A percentile compares a stretch with the other conserved stretches of the same genome.
These are phyloP conservation scores for Drosophila tristis DNA, from an alignment of 1,140 invertebrate species.

Conservation along the genomic window DNA sequence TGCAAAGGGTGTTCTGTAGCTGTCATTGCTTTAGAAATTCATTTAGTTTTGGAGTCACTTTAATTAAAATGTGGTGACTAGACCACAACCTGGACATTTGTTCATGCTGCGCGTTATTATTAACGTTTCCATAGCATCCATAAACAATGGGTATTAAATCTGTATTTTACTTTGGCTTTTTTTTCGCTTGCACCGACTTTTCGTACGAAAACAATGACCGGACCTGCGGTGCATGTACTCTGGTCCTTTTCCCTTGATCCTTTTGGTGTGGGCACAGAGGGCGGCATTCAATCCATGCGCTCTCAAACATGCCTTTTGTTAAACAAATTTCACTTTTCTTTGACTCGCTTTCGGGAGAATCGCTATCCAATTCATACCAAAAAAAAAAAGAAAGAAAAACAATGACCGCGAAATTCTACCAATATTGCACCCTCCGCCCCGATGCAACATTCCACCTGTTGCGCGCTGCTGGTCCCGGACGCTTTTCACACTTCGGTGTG, in stretches of 20 bases:
- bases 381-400: too few relatives aligned
- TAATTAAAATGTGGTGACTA: too few relatives aligned
- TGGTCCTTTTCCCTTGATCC: too few relatives aligned
- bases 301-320: too few relatives aligned
- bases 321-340: background rate
- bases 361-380: conserved; percentile 25
- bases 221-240: too few relatives aligned
- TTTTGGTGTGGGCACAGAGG: too few relatives aligned
- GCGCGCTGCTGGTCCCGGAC: background rate
- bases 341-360: background rate
- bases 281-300: too few relatives aligned
- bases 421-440: background rate
- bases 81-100: conserved; percentile 30
- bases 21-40: too few relatives aligned
- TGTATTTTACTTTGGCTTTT: conserved; percentile 50
- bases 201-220: background rate
- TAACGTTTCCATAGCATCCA: background rate
- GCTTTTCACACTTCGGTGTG: background rate
- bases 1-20: too few relatives aligned
- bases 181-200: too few relatives aligned
- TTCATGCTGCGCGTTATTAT: background rate
- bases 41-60: too few relatives aligned
- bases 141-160: conserved; percentile 14
- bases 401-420: too few relatives aligned
- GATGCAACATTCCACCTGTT: conserved; percentile 28